Percentiles rank a stretch among this genome's conserved stretches.
Conservation (phyloP, 2,113 vertebrate genomes). For the Cricetomys ansorgei region DNA sequence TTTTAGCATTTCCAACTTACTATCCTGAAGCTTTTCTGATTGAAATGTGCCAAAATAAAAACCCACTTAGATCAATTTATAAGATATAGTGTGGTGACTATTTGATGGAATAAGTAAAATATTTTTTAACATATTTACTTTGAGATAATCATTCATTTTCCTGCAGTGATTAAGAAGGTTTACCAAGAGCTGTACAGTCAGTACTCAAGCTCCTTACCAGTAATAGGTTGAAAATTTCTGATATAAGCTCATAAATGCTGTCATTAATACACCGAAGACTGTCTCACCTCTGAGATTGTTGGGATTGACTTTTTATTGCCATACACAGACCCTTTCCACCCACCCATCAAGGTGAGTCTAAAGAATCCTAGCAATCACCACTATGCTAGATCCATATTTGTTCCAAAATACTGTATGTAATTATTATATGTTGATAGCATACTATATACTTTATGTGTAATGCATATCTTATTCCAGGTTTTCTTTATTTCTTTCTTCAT, state of each 20-base stretch:
- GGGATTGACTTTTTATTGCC: not conserved
- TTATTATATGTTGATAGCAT: not conserved
- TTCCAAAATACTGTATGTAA: not conserved
- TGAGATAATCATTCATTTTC: not conserved
- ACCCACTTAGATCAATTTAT: not conserved
- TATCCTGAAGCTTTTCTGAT: not conserved
- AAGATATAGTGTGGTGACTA: not conserved
- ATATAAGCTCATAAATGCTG: not conserved
- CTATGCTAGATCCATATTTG: not conserved
- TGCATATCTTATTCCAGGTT: not conserved
- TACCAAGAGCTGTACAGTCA: not conserved
- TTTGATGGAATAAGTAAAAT: not conserved
- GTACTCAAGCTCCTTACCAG: not conserved
- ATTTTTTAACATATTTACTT: not conserved
- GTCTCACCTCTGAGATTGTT: not conserved
- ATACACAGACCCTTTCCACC: rapidly evolving
- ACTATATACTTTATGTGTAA: not conserved
- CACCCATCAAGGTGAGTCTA: rapidly evolving
- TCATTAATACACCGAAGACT: not conserved
- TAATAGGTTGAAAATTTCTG: not conserved
- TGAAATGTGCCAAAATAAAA: constrained; percentile 16
- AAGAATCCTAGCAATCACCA: not conserved
- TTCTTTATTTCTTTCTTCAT: not conserved
- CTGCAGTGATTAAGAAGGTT: not conserved
- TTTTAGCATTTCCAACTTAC: constrained; percentile 33